Conservation (phyloP, 1,140 invertebrate species). For the Teleopsis dalmanni region DNA sequence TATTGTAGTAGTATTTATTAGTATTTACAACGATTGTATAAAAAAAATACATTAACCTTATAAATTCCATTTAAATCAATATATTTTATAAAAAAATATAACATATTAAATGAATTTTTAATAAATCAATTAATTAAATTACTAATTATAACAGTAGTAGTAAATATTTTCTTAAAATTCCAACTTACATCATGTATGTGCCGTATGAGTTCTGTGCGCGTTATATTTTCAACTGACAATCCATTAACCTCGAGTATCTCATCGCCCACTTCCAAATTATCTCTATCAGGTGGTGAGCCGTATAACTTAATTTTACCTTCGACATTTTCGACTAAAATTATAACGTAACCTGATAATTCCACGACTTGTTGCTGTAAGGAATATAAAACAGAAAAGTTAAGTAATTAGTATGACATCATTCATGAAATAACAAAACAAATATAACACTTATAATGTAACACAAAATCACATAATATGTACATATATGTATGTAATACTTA, state of each 20-base stretch:
- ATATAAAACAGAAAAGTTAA: background rate
- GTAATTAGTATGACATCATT: background rate
- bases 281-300: conserved; percentile 91
- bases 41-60: background rate
- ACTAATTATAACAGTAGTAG: background rate
- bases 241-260: conserved; percentile 96
- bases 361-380: conserved; percentile 54
- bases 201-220: conserved; percentile 80
- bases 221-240: conserved; percentile 76
- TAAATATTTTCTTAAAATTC: background rate
- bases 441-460: no score
- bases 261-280: conserved; percentile 86
- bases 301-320: conserved; percentile 92
- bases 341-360: conserved; percentile 92
- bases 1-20: no score
- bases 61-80: no score
- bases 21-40: no score
- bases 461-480: no score
- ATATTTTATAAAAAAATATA: background rate
- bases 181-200: conserved; percentile 83
- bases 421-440: no score
- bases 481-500: no score
- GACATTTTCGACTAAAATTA: conserved; percentile 87
- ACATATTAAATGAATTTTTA: background rate
- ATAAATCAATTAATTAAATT: background rate